phyloP scores from a whole-genome alignment of 1,140 invertebrate species.

The Macrobrachium nipponense region DNA sequence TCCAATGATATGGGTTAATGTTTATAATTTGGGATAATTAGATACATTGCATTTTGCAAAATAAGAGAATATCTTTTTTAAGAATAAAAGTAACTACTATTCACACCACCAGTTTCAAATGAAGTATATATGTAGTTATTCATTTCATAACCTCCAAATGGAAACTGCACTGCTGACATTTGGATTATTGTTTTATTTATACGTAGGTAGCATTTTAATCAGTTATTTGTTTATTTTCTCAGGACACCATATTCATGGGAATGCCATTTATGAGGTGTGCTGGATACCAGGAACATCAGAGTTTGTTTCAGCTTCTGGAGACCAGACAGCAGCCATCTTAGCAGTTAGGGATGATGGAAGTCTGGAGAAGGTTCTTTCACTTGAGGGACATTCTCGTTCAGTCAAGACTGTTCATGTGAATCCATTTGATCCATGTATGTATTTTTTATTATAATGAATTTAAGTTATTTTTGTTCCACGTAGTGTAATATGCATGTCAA shows the following conservation, averaged over 20 bases:
- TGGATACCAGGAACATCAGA: conserved; percentile 83
- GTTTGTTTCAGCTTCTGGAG: conserved; percentile 85
- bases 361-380: conserved; percentile 71
- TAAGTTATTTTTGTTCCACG: background rate
- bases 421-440: conserved; percentile 67
- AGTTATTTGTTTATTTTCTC: background rate
- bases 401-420: conserved; percentile 83
- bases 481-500: no score
- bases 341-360: conserved; percentile 75
- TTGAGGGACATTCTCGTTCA: conserved; percentile 81
- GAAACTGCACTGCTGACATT: no score
- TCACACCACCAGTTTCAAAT: no score
- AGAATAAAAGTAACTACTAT: no score
- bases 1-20: no score
- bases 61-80: no score
- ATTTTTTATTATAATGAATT: background rate
- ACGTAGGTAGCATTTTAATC: background rate
- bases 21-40: no score
- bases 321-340: conserved; percentile 80
- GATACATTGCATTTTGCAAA: no score
- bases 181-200: background rate
- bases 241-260: conserved; percentile 74
- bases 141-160: no score
- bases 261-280: conserved; percentile 89
- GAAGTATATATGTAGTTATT: no score